Conservation (phyloP, 2,113 vertebrate genomes). For the zebrafish (Danio rerio) region DNA sequence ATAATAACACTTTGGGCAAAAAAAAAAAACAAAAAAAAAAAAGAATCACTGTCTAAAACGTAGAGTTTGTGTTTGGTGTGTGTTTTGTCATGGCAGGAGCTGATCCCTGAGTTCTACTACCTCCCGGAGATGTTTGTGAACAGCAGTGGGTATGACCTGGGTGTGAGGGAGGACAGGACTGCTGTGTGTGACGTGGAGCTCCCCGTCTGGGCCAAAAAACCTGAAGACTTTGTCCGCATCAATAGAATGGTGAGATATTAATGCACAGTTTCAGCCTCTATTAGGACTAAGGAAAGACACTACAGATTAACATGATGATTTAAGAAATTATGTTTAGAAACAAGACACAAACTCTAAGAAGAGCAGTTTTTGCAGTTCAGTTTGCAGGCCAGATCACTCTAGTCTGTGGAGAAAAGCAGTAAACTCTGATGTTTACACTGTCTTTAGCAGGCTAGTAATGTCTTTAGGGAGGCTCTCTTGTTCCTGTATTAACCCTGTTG, state of each 20-base stretch:
- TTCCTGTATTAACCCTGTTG: neutral
- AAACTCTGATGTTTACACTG: neutral
- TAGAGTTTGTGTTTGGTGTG: no score
- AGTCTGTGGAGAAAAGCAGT: neutral
- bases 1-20: no score
- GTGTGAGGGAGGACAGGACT: slow-evolving; percentile 86
- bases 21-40: no score
- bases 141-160: slow-evolving; percentile 92
- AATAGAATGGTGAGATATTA: slow-evolving; percentile 92
- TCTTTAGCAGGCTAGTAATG: slow-evolving; percentile 4
- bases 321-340: no score
- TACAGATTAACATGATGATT: no score
- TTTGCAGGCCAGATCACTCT: neutral
- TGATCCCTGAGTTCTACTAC: slow-evolving; percentile 99
- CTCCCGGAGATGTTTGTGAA: slow-evolving; percentile 99
- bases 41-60: no score
- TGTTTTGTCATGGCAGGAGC: slow-evolving; percentile 77
- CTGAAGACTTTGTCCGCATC: slow-evolving; percentile 97
- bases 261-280: neutral
- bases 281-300: neutral
- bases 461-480: neutral
- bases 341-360: no score
- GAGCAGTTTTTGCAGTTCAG: no score
- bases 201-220: slow-evolving; percentile 95
- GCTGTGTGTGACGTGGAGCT: slow-evolving; percentile 92